Conservation (phyloP, 2,797 vertebrate species). For the Epinephelus awoara region DNA sequence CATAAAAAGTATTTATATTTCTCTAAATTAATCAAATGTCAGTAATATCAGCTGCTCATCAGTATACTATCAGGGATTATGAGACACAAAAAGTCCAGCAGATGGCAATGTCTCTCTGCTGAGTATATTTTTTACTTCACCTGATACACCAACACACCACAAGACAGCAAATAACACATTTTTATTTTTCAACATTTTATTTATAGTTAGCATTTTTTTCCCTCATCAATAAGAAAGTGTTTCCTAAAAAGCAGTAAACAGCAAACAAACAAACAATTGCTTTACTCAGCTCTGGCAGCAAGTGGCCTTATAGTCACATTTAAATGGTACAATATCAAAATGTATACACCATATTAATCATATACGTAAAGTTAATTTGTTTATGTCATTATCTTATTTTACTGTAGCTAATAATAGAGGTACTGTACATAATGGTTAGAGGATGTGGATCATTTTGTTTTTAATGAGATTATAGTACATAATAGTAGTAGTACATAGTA, state of each 20-base stretch:
- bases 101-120: no score
- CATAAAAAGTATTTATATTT: background rate
- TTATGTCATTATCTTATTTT: background rate
- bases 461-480: no score
- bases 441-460: background rate
- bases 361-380: no score
- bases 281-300: background rate
- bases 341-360: background rate
- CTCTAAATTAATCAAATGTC: background rate
- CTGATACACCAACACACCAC: no score
- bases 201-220: background rate
- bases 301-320: conserved; percentile 1
- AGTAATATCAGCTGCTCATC: background rate
- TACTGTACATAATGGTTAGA: background rate
- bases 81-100: background rate
- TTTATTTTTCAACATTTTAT: background rate
- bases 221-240: background rate
- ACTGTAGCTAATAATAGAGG: background rate
- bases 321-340: background rate
- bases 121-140: no score
- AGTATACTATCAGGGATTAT: background rate
- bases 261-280: background rate
- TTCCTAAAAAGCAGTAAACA: background rate
- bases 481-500: no score
- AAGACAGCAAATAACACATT: background rate